phyloP scores from a whole-genome alignment of 1,140 invertebrate species.

The Cyclargus thomasi region DNA sequence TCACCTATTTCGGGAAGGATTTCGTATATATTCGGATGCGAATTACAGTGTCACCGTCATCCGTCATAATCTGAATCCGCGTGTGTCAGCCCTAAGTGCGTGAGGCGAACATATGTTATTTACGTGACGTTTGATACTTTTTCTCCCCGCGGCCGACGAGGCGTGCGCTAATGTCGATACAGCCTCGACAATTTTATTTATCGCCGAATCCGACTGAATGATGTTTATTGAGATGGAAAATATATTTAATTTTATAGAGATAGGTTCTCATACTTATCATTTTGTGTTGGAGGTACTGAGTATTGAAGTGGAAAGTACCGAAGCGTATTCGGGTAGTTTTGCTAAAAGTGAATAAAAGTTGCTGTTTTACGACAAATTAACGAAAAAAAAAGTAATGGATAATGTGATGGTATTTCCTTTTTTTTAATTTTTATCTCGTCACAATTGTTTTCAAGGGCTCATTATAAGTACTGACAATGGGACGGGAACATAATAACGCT shows the following conservation, averaged over 20 bases:
- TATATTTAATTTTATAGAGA: background rate
- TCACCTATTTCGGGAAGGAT: background rate
- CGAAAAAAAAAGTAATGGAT: too few relatives aligned
- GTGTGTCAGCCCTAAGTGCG: slow-evolving; percentile 13
- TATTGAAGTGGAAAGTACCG: too few relatives aligned
- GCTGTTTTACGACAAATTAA: too few relatives aligned
- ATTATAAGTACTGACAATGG: too few relatives aligned
- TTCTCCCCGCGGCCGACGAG: background rate
- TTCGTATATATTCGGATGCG: background rate
- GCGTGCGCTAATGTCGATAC: slow-evolving; percentile 2
- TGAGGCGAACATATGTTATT: slow-evolving; percentile 14
- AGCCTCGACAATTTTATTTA: background rate
- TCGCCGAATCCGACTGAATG: background rate
- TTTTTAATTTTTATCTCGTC: too few relatives aligned
- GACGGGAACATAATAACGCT: too few relatives aligned
- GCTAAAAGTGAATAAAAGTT: too few relatives aligned
- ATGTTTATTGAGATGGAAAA: slow-evolving; percentile 3
- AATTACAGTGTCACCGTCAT: background rate
- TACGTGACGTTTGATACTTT: slow-evolving; percentile 17
- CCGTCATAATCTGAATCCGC: background rate
- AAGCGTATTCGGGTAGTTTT: too few relatives aligned
- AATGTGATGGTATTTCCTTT: too few relatives aligned
- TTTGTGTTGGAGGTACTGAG: too few relatives aligned
- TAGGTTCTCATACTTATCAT: background rate
- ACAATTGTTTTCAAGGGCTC: too few relatives aligned